Conservation (phyloP, 2,113 vertebrate genomes). For the Sceloporus undulatus region DNA sequence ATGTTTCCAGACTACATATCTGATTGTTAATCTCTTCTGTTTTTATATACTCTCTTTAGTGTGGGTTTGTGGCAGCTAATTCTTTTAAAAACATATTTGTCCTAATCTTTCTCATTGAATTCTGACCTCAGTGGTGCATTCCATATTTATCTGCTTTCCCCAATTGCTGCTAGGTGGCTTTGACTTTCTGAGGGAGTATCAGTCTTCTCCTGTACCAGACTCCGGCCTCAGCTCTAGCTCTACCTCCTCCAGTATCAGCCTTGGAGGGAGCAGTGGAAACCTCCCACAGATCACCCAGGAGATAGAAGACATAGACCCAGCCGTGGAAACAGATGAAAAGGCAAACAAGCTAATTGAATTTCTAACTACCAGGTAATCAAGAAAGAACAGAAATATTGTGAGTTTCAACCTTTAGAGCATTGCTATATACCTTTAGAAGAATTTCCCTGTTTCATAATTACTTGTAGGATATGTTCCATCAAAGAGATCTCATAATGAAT, state of each 20-base stretch:
- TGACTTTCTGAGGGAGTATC: slow-evolving; percentile 95
- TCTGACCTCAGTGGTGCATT: slow-evolving; percentile 31
- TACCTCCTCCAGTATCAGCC: slow-evolving; percentile 95
- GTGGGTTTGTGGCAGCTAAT: slow-evolving; percentile 31
- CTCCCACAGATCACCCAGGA: slow-evolving; percentile 94
- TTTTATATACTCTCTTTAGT: slow-evolving; percentile 18
- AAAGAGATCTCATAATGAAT: background rate
- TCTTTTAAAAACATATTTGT: slow-evolving; percentile 42
- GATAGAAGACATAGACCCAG: slow-evolving; percentile 87
- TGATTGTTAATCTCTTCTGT: background rate
- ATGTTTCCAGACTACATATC: background rate
- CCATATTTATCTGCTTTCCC: slow-evolving; percentile 57
- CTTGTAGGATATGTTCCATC: slow-evolving; percentile 10
- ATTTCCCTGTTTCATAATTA: slow-evolving; percentile 4
- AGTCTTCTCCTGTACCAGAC: slow-evolving; percentile 92
- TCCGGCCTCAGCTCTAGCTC: slow-evolving; percentile 96
- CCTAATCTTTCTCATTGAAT: background rate
- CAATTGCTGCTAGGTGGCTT: slow-evolving; percentile 83
- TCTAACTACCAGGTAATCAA: slow-evolving; percentile 92
- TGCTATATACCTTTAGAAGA: slow-evolving; percentile 27
- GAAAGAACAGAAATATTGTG: background rate
- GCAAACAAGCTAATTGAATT: slow-evolving; percentile 98
- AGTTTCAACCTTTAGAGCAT: fast-evolving
- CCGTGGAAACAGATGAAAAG: slow-evolving; percentile 90
- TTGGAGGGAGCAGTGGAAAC: slow-evolving; percentile 94